Base-by-base conservation (phyloP, 2,113 vertebrate species). In the Neogobius melanostomus region DNA sequence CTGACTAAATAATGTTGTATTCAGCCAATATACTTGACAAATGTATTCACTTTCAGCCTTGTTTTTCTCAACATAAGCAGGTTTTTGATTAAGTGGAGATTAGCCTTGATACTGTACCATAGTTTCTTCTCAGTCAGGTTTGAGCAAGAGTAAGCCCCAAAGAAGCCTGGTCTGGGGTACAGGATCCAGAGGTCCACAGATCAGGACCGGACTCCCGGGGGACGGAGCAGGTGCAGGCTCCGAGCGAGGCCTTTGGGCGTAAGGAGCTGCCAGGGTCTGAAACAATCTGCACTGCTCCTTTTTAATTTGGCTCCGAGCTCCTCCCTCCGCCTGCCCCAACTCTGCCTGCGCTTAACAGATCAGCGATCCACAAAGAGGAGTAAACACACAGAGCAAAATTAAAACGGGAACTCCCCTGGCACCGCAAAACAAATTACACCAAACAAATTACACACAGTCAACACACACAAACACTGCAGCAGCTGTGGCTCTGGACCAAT, bases 391-490 rank as follows among this genome's bases (percentile, higher is more conserved):
- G 80, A 88, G 94, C 94, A 94, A 98, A 98, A 98, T 98, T 98
- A 98, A 98, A 99, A 97, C 95, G 94, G 93, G 92, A 98, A 96
- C 95, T 98, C 97, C 96, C 97, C 92, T 90, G 96, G 92, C 91
- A 97, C 95, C 86, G 93, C 93, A 95, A 97, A 97, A 97, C 96
- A 99, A 98, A 99, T 97, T 96, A 97, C 95, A 95, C 95, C 95
- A 98, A 98, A 98, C 96, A 98, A 98, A 98, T 98, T 98, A 98
- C 95, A 95, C 94, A 93, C 95, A 98, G 96, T 99, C 96, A 98
- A 99, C 96, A 98, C 96, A 98, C 95, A 95, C 95, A 97, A 95
- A 97, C 95, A 95, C 95, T 93, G 93, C 94, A 96, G 96, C 95
- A 98, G 98, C 96, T 99, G 96, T 96, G 95, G 95, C 95, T 95